These are phyloP conservation scores for Drosophila guanche DNA, from an alignment of 1,140 invertebrate genomes.

Conservation along the genomic window DNA sequence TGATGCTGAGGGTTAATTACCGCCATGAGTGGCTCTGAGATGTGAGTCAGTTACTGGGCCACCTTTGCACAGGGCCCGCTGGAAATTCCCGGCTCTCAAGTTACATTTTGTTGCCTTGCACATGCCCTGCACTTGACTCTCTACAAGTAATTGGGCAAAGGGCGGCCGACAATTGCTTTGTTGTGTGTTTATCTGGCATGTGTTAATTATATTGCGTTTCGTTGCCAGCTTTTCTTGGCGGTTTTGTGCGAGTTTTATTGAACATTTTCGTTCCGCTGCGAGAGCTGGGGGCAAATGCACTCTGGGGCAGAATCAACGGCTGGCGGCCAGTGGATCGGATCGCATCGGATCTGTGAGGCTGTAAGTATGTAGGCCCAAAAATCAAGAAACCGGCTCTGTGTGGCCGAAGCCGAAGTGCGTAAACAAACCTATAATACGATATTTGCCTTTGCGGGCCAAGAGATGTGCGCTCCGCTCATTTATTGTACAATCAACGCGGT, in stretches of 20 bases:
- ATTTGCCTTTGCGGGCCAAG: conserved; percentile 42
- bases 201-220: conserved; percentile 57
- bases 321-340: conserved; percentile 44
- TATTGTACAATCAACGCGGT: conserved; percentile 60
- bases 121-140: conserved; percentile 36
- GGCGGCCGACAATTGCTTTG: conserved; percentile 48
- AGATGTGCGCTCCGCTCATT: conserved; percentile 50
- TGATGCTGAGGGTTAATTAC: conserved; percentile 6
- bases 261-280: conserved; percentile 28
- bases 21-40: conserved; percentile 14
- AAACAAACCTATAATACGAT: conserved; percentile 48
- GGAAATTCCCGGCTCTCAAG: conserved; percentile 34
- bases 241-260: conserved; percentile 12
- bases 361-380: conserved; percentile 18
- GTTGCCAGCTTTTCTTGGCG: conserved; percentile 39
- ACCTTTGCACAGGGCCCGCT: conserved; percentile 5
- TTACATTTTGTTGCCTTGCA: conserved; percentile 20
- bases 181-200: conserved; percentile 41
- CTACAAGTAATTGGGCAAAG: conserved; percentile 64
- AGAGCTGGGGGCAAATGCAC: conserved; percentile 38
- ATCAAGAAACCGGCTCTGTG: conserved; percentile 60
- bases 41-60: conserved; percentile 26
- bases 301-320: conserved; percentile 33
- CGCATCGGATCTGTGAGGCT: conserved; percentile 6
- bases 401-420: conserved; percentile 45